A percentile compares a stretch with the other conserved stretches of the same genome.
These are phyloP conservation scores for Gymnocheta viridis DNA, from an alignment of 2,888 invertebrate species.

Conservation along the genomic window DNA sequence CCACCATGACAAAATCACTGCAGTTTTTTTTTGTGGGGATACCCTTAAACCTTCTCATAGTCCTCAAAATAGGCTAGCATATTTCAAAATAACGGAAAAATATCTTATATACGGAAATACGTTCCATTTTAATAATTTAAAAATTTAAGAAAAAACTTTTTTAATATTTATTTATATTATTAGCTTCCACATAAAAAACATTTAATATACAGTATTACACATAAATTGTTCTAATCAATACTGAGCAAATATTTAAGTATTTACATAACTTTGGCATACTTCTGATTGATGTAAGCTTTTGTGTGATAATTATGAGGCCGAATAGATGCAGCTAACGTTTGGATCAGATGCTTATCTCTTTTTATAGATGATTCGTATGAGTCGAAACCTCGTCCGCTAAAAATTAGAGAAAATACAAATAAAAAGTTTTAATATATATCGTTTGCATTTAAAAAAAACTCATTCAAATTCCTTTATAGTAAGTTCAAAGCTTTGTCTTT, in stretches of 20 bases:
- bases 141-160: neutral
- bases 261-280: slow-evolving; percentile 85
- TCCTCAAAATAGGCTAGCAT: too few species aligned
- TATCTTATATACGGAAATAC: too few species aligned
- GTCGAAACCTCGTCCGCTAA: slow-evolving; percentile 75
- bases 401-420: slow-evolving; percentile 34
- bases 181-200: slow-evolving; percentile 58
- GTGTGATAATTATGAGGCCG: slow-evolving; percentile 89
- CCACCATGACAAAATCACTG: too few species aligned
- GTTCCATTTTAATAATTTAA: too few species aligned
- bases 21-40: too few species aligned
- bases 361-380: slow-evolving; percentile 75
- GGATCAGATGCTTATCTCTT: slow-evolving; percentile 84
- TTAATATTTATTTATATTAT: slow-evolving; percentile 35
- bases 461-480: too few species aligned
- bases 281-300: slow-evolving; percentile 88
- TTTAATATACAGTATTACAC: slow-evolving; percentile 29
- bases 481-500: too few species aligned
- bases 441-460: too few species aligned
- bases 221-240: slow-evolving; percentile 65
- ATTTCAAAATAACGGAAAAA: too few species aligned
- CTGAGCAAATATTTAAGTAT: slow-evolving; percentile 47
- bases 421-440: too few species aligned
- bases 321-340: slow-evolving; percentile 86
- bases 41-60: too few species aligned